These are phyloP conservation scores for Syngnathus floridae DNA, from an alignment of 2,113 vertebrate species.

Conservation along the genomic window DNA sequence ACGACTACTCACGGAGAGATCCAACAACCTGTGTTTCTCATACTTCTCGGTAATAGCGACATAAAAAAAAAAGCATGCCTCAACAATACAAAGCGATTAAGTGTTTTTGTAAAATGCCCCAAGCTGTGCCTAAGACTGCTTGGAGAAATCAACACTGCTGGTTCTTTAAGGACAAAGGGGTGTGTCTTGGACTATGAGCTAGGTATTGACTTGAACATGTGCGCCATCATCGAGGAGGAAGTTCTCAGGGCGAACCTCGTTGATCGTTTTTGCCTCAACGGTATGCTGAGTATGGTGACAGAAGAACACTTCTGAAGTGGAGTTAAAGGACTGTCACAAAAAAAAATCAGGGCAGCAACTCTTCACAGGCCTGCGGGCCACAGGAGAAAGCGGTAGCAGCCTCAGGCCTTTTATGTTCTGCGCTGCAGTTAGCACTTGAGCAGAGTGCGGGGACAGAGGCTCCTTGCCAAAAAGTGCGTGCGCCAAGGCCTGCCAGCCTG, in stretches of 20 bases:
- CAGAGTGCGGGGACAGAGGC: constrained; percentile 61
- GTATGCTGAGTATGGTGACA: constrained; percentile 33
- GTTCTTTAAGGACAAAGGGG: constrained; percentile 11
- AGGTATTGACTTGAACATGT: constrained; percentile 39
- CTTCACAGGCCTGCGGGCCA: constrained; percentile 51
- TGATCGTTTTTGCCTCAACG: constrained; percentile 35
- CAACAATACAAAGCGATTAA: constrained; percentile 20
- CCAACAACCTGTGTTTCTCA: constrained; percentile 2
- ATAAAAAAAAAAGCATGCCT: constrained; percentile 19
- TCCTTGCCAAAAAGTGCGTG: constrained; percentile 61
- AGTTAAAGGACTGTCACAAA: constrained; percentile 38
- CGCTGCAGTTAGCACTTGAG: constrained; percentile 63
- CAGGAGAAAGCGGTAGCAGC: constrained; percentile 53
- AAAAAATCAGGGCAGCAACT: constrained; percentile 42
- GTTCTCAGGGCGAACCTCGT: constrained; percentile 38
- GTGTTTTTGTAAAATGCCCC: constrained; percentile 9
- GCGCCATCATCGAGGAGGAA: constrained; percentile 50
- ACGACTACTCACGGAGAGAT: neutral
- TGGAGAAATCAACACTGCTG: constrained; percentile 7
- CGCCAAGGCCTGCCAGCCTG: constrained; percentile 64
- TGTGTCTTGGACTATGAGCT: constrained; percentile 19
- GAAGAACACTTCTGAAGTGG: neutral
- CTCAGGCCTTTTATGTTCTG: constrained; percentile 61
- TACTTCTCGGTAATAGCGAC: constrained; percentile 12
- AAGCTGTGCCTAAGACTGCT: constrained; percentile 19